Percentiles rank a stretch among this genome's conserved stretches.
Evolutionary conservation across 2,113 vertebrate genomes (phyloP).

Genomic region (Solea solea): DNA sequence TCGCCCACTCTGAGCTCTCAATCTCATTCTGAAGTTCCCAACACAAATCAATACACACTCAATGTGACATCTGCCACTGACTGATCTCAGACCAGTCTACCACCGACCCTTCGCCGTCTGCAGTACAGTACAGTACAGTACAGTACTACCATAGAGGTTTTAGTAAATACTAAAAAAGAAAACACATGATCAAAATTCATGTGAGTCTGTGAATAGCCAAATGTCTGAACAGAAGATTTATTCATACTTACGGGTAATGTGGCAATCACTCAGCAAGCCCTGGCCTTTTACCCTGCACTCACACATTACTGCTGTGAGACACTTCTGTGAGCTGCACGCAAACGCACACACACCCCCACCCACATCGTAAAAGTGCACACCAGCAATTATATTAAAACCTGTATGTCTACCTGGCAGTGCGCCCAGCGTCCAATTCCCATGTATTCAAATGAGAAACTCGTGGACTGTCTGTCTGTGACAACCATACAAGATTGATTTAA

Average conservation of each 20-base stretch:
- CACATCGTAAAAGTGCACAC: slow-evolving; percentile 38
- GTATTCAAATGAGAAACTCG: not conserved
- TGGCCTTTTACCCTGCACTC: slow-evolving; percentile 49
- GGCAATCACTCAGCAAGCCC: slow-evolving; percentile 65
- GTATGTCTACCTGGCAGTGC: slow-evolving; percentile 29
- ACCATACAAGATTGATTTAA: not conserved
- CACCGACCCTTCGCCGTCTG: slow-evolving; percentile 28
- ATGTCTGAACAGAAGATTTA: slow-evolving; percentile 72
- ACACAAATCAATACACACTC: not conserved
- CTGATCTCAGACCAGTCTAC: slow-evolving; percentile 12
- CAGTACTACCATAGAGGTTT: slow-evolving; percentile 49
- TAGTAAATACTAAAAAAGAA: slow-evolving; percentile 62
- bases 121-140: slow-evolving; percentile 36
- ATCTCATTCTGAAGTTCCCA: too few species aligned
- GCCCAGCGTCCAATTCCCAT: slow-evolving; percentile 10
- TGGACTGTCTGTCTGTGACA: not conserved
- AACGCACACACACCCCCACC: slow-evolving; percentile 45
- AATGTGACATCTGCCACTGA: not conserved
- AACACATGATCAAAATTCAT: slow-evolving; percentile 73
- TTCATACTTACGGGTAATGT: slow-evolving; percentile 69
- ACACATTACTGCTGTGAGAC: slow-evolving; percentile 46
- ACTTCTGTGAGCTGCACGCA: slow-evolving; percentile 54
- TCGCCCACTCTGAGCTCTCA: not conserved
- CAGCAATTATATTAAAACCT: slow-evolving; percentile 28
- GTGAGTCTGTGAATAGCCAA: slow-evolving; percentile 61